Base-by-base conservation (phyloP, 2,113 vertebrate genomes). In the Lagenorhynchus albirostris region DNA sequence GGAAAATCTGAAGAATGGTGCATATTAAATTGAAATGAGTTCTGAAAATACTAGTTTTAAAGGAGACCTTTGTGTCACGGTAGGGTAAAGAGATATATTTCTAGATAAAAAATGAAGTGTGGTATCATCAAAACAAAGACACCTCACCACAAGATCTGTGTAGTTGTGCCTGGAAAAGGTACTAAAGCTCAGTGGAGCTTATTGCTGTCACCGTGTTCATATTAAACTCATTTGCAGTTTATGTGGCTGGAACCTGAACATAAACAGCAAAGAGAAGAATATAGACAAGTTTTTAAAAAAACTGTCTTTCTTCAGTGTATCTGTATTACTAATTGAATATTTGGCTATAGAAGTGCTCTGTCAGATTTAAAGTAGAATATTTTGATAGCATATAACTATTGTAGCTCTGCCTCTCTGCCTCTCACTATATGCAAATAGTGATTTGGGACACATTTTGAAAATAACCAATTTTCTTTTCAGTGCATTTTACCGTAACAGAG, bases 321-420 rank as follows among this genome's bases (percentile, higher is more conserved):
- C 7, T 82, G 0, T 87, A 53, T 95, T 95, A 95, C 6, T 95
- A 91, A 93, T 53, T 70, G 77, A 95, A 68, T 74, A 79, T 83
- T 76, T 96, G 17, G 23, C 74, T 83, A n/a, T 31, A 67, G 53
- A 77, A 12, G 47, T 73, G 44, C n/a, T 92, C 94, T 70, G 8
- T 21, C 53, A 82, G 8, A 74, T 95, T 95, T 63, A 89, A 91
- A 86, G 70, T 25, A 85, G 38, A 91, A 65, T 65, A 53, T 63
- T 93, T 81, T 79, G 36, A 68, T 82, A 79, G 33, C 26, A 77
- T 62, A 2, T 77, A 82, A 94, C 20, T 79, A 62, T 58, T 65
- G 3, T 5, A 63, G 12, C 5, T 87, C 44, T 93, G 38, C 21
- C 26, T 94, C 41, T 95, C 58, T 38, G 38, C 38, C 38, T 38